Percentiles rank a stretch among this genome's conserved stretches.
Evolutionary conservation across 2,888 invertebrate species (phyloP).

Genomic region (Cyaniris semiargus): DNA sequence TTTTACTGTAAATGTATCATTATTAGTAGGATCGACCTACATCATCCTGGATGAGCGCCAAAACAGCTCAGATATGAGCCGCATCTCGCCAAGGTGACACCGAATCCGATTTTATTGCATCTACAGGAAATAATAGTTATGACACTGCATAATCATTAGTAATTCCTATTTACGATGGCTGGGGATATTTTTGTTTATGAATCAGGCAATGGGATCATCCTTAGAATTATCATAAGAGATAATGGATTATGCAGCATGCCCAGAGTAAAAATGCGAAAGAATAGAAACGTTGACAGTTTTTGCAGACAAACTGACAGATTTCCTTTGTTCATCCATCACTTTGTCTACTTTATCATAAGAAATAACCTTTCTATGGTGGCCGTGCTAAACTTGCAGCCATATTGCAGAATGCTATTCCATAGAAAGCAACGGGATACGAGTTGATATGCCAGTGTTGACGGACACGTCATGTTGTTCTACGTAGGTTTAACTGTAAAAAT

Average conservation of each 20-base stretch:
- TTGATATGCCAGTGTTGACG: no score
- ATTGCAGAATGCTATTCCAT: no score
- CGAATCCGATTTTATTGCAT: constrained; percentile 42
- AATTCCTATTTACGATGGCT: constrained; percentile 6
- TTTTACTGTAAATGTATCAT: constrained; percentile 25
- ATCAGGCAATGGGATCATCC: neutral
- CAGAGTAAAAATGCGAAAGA: no score
- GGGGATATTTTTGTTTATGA: neutral
- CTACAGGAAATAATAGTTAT: constrained; percentile 23
- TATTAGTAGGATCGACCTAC: constrained; percentile 51
- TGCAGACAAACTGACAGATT: no score
- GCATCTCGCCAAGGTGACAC: constrained; percentile 62
- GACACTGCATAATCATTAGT: neutral
- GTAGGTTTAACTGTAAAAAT: no score
- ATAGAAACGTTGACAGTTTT: no score
- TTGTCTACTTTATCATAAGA: no score
- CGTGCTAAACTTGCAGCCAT: no score
- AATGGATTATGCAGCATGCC: neutral
- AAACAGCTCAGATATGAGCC: constrained; percentile 53
- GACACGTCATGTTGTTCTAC: no score
- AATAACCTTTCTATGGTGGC: no score
- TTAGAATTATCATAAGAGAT: neutral
- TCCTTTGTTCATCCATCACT: no score
- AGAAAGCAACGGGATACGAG: neutral
- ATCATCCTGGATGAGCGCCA: constrained; percentile 63